A percentile compares a stretch with the other conserved stretches of the same genome.
Conservation (phyloP, 2,113 vertebrate genomes). For the Heterotilapia buettikoferi region DNA sequence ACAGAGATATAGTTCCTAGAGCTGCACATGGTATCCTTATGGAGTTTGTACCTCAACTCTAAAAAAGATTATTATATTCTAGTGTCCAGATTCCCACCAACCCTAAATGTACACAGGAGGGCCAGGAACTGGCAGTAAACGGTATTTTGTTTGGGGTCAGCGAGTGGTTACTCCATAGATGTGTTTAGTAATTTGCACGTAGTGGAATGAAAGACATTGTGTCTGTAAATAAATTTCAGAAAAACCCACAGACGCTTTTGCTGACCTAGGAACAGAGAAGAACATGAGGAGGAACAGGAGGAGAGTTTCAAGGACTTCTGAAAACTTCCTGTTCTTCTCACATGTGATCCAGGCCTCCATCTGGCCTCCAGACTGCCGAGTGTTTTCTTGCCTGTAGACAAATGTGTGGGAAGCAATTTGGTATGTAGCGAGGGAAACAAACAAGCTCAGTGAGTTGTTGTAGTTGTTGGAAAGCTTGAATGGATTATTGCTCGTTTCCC, state of each 20-base stretch:
- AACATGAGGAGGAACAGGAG: slow-evolving; percentile 10
- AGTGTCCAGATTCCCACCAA: slow-evolving; percentile 30
- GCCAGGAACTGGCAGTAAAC: slow-evolving; percentile 24
- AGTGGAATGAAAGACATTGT: background rate
- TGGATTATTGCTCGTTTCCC: background rate
- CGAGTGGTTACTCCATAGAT: slow-evolving; percentile 1
- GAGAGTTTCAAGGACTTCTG: slow-evolving; percentile 1
- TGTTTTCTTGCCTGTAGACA: slow-evolving; percentile 36
- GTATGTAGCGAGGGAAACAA: slow-evolving; percentile 43
- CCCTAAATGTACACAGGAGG: background rate
- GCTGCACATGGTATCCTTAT: slow-evolving; percentile 45
- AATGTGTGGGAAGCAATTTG: slow-evolving; percentile 37
- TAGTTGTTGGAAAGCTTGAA: background rate
- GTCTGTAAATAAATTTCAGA: background rate
- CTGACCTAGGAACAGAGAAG: background rate
- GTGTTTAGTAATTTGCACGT: background rate
- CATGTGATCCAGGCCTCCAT: slow-evolving; percentile 58
- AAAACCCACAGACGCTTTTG: background rate
- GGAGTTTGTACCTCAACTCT: background rate
- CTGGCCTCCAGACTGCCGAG: slow-evolving; percentile 60
- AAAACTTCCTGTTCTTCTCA: slow-evolving; percentile 50
- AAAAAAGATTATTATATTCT: slow-evolving; percentile 35
- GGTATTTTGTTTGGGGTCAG: slow-evolving; percentile 38
- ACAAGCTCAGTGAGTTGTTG: slow-evolving; percentile 23
- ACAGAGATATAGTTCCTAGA: background rate